Evolutionary conservation across 2,888 invertebrate species (phyloP), one percentile per base, ranked within the genome.

Genomic region (Mongoloraphidia duomilia): DNA sequence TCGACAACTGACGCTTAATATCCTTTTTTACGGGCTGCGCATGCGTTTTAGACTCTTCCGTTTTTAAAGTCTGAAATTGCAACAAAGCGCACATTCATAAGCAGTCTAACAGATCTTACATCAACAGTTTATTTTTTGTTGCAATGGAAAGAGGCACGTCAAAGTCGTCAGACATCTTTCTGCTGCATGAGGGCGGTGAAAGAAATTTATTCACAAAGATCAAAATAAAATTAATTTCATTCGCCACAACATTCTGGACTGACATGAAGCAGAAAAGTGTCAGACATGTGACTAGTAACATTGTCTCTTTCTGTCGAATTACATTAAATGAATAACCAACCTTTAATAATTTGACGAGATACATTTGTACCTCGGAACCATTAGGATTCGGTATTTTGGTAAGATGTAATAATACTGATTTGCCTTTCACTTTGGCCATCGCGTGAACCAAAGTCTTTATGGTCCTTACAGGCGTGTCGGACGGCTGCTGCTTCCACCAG

Each of bases 381-480:
- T 81, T 83, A 51, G 82, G 79, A 56, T 84, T 80, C 1, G 82
- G 81, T 65, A 87, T 83, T 63, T 79, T 82, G 17, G 80, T 79
- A 47, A 88, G 73, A 64, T 92, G 84, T 59, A 79, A 79, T 57
- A 89, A 76, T 56, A 92, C 84, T 47, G 82, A 78, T 49, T 80
- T 79, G 4, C 93, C 93, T 65, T 90, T 88, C 56, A 86, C 80
- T 69, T 90, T 89, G 50, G 89, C 88, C 73, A 93, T 80, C 47
- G 90, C 84, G 66, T 95, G 93, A 48, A 96, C 76, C 55, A 96
- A 78, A 0, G 96, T 96, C 71, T 95, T 95, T 44, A 96, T 82
- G 11, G 96, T 96, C 61, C 87, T 76, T 58, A 87, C 70, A 1
- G 92, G 94, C n/a, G 88, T 89, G 63, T 95, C 94, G 17, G 79